A percentile compares a stretch with the other conserved stretches of the same genome.
Conservation (phyloP, 2,797 vertebrate genomes). For the Microchirus variegatus region DNA sequence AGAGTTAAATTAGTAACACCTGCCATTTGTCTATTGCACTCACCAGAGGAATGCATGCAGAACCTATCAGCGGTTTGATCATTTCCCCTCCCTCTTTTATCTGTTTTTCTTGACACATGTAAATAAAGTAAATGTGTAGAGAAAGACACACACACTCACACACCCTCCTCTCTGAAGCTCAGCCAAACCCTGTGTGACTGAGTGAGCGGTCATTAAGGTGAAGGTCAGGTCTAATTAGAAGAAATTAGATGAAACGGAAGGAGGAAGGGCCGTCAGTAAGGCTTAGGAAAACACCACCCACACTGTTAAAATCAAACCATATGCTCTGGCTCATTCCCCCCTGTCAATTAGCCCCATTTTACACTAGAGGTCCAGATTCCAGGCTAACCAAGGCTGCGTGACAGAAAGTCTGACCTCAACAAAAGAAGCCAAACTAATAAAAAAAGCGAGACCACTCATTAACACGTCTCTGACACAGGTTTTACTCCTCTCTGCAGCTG, state of each 20-base stretch:
- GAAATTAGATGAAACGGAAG: slow-evolving; percentile 80
- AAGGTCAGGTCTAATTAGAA: slow-evolving; percentile 81
- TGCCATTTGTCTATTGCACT: slow-evolving; percentile 59
- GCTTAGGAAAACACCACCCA: slow-evolving; percentile 79
- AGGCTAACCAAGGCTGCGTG: slow-evolving; percentile 71
- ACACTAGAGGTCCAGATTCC: slow-evolving; percentile 71
- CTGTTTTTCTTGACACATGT: slow-evolving; percentile 22
- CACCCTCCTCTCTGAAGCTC: slow-evolving; percentile 4
- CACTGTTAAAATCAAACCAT: slow-evolving; percentile 83
- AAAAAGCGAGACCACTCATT: slow-evolving; percentile 67
- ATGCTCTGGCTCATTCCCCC: slow-evolving; percentile 72
- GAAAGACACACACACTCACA: slow-evolving; percentile 28
- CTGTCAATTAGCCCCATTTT: slow-evolving; percentile 75
- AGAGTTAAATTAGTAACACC: slow-evolving; percentile 66
- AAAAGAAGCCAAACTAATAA: slow-evolving; percentile 67
- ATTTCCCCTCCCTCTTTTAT: slow-evolving; percentile 20
- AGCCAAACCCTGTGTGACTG: slow-evolving; percentile 36
- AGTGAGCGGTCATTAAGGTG: slow-evolving; percentile 72
- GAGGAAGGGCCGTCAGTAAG: slow-evolving; percentile 75
- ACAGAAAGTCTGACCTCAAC: slow-evolving; percentile 74
- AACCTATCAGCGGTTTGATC: slow-evolving; percentile 43
- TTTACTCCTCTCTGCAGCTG: slow-evolving; percentile 42
- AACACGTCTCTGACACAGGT: slow-evolving; percentile 62
- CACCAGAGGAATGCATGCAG: slow-evolving; percentile 63
- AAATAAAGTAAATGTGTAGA: slow-evolving; percentile 22